phyloP scores from a whole-genome alignment of 2,888 invertebrate genomes.

The Limnephilus lunatus region DNA sequence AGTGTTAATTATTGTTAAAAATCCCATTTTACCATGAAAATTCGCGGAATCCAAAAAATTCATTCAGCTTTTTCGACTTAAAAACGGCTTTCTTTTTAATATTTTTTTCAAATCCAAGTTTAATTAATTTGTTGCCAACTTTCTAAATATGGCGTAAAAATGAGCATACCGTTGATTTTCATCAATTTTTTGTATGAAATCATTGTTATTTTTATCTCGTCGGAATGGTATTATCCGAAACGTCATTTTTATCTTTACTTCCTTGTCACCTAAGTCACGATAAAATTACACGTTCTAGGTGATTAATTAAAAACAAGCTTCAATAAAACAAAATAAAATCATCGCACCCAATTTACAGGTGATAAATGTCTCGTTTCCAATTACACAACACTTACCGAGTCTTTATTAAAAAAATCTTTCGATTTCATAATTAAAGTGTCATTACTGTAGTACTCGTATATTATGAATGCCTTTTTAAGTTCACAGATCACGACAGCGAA shows the following conservation, averaged over 20 bases:
- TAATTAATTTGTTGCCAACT: neutral
- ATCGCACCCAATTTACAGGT: neutral
- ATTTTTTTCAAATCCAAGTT: neutral
- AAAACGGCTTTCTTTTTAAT: neutral
- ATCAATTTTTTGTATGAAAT: neutral
- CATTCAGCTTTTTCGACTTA: neutral
- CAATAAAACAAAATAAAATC: neutral
- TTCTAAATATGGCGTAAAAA: neutral
- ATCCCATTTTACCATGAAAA: too few species aligned
- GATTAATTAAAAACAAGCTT: neutral
- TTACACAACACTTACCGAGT: neutral
- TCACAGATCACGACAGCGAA: neutral
- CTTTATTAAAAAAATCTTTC: neutral
- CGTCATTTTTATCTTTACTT: neutral
- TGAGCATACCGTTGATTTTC: neutral
- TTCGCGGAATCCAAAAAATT: too few species aligned
- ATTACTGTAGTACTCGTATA: neutral
- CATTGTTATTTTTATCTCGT: neutral
- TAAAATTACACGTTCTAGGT: neutral
- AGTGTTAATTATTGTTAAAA: too few species aligned
- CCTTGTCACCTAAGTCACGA: neutral
- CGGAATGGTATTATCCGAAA: neutral
- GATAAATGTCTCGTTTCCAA: neutral
- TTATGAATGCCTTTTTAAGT: neutral
- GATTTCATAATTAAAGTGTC: neutral